Base-by-base conservation (phyloP, 2,888 invertebrate genomes). In the Lepidocyrtoides sp. region DNA sequence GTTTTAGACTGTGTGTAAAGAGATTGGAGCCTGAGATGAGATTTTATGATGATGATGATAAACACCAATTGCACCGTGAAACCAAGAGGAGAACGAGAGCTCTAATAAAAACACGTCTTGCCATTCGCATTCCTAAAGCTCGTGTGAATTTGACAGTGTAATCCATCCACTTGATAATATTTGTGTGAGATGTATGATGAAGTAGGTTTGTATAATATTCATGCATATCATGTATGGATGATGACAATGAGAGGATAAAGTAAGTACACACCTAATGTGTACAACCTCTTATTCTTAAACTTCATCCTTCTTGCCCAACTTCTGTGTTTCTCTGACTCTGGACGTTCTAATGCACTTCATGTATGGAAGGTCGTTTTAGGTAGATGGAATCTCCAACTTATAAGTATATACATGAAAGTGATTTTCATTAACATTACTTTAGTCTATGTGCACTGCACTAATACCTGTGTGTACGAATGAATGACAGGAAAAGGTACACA, bases 21-120 rank as follows among this genome's bases (percentile, higher is more conserved):
- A 91, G 91, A 91, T 91, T 86, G 91, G 91, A 91, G 91, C 91
- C 91, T 86, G 72, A 91, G 91, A 91, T 91, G 84, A 32, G 60
- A 84, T 36, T 63, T 75, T 44, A 20, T 48, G 23, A 29, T 48
- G 32, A 20, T 44, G 26, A 44, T n/a, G 17, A 63, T 60, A n/a
- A 82, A 23, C 54, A 81, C 48, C n/a, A 36, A 60, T 26, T 23
- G 17, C 5, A 4, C 36, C 36, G 36, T 36, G 7, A 36, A 36
- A 36, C 36, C 36, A 36, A 36, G 7, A 36, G 36, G 48, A 77
- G 51, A 75, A 81, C 82, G 82, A 89, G 83, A 83, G 57, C 89
- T 60, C 75, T 57, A 72, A 69, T 23, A 63, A 29, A 26, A 26
- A 75, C 54, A 79, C 77, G 91, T 91, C 85, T 81, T 85, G 60